Conservation (phyloP, 2,797 vertebrate genomes). For the Chaetophractus vellerosus region DNA sequence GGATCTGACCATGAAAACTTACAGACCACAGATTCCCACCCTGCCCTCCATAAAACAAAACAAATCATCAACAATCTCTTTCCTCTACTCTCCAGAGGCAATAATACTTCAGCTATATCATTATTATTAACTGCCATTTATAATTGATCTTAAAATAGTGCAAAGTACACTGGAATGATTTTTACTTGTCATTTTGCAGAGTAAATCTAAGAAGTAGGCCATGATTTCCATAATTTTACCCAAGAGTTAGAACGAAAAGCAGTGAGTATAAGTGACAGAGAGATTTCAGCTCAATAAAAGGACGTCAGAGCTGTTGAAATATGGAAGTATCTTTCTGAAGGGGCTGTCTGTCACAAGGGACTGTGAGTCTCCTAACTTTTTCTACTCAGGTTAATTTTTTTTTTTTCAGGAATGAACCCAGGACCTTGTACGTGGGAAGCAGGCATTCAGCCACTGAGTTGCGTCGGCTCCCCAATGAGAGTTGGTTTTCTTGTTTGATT, state of each 20-base stretch:
- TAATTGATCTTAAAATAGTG: conserved; percentile 41
- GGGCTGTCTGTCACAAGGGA: background rate
- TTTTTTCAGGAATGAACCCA: too few relatives aligned
- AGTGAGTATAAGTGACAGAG: background rate
- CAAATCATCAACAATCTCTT: background rate
- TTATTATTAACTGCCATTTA: background rate
- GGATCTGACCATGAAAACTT: background rate
- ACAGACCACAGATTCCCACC: background rate
- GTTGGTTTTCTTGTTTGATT: too few relatives aligned
- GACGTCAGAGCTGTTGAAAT: background rate
- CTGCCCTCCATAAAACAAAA: background rate
- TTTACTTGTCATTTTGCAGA: conserved; percentile 39
- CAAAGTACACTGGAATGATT: conserved; percentile 30
- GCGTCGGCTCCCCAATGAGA: too few relatives aligned
- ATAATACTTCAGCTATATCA: background rate
- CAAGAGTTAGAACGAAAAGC: background rate
- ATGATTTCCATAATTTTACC: conserved; percentile 13
- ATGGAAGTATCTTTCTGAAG: background rate
- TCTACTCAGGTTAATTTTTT: background rate
- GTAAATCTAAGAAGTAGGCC: conserved; percentile 50
- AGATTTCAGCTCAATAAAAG: conserved; percentile 45
- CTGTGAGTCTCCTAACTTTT: background rate
- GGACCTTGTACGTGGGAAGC: too few relatives aligned
- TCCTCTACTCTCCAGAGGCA: background rate
- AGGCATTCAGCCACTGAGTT: too few relatives aligned